phyloP scores from a whole-genome alignment of 1,140 invertebrate genomes.

The Megalonaias nervosa region DNA sequence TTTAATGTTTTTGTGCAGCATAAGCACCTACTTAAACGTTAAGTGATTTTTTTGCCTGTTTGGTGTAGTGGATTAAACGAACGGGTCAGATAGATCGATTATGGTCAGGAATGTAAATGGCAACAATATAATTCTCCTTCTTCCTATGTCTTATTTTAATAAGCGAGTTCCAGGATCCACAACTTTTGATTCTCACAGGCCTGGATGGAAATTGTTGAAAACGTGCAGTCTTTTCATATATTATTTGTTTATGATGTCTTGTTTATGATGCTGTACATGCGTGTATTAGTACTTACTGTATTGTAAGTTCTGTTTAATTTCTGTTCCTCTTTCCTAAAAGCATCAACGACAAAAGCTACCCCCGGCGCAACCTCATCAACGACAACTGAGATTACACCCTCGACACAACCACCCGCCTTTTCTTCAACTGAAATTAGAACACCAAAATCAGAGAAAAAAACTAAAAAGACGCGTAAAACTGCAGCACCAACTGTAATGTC shows the following conservation, averaged over 20 bases:
- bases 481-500: not conserved
- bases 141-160: too few species aligned
- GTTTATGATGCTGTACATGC: not conserved
- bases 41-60: too few species aligned
- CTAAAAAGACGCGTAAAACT: not conserved
- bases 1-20: too few species aligned
- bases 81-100: too few species aligned
- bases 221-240: not conserved
- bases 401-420: constrained; percentile 3
- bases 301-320: too few species aligned
- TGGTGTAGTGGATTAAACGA: too few species aligned
- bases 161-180: not conserved
- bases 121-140: too few species aligned
- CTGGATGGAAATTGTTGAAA: not conserved
- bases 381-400: constrained; percentile 5
- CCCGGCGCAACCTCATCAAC: not conserved
- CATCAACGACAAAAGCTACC: constrained; percentile 5
- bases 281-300: too few species aligned
- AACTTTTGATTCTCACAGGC: not conserved
- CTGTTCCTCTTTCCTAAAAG: not conserved
- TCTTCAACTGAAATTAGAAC: constrained; percentile 4
- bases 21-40: too few species aligned
- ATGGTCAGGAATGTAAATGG: too few species aligned
- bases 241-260: not conserved
- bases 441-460: not conserved